Conservation (phyloP, 2,888 invertebrate genomes). For the Meta bourneti region DNA sequence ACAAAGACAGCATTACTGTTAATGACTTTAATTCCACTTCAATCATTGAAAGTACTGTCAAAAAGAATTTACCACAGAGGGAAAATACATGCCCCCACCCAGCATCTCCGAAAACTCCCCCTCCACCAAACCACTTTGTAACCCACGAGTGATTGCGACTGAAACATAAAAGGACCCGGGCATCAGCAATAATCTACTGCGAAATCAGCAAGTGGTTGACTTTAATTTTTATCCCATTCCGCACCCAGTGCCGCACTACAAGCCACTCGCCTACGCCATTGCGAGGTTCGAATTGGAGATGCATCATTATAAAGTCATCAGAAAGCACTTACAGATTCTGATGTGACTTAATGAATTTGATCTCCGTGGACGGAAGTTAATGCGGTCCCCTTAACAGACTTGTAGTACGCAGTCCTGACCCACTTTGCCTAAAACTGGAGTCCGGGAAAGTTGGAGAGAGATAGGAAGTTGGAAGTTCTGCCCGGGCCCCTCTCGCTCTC, state of each 20-base stretch:
- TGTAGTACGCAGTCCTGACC: conserved; percentile 41
- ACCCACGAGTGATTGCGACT: background rate
- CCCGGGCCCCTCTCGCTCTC: background rate
- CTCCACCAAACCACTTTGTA: conserved; percentile 22
- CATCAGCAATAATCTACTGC: background rate
- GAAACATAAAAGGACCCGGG: background rate
- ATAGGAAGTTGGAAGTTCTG: background rate
- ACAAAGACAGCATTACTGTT: too few relatives aligned
- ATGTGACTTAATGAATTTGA: conserved; percentile 73
- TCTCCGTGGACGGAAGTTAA: conserved; percentile 56
- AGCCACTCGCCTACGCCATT: conserved; percentile 8
- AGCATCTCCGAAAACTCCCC: background rate
- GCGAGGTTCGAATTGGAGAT: conserved; percentile 41
- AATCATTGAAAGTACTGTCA: too few relatives aligned
- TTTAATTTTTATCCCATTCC: conserved; percentile 43
- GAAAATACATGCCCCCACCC: background rate
- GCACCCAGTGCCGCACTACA: conserved; percentile 1
- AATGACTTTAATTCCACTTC: too few relatives aligned
- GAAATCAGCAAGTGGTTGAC: conserved; percentile 50
- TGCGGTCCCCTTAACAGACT: conserved; percentile 24
- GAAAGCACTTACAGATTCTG: conserved; percentile 74
- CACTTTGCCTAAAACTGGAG: conserved; percentile 48
- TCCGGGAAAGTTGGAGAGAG: conserved; percentile 7
- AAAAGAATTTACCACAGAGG: too few relatives aligned
- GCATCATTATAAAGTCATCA: conserved; percentile 74